A percentile compares a stretch with the other conserved stretches of the same genome.
Conservation (phyloP, 2,888 invertebrate genomes). For the Spisula solida region DNA sequence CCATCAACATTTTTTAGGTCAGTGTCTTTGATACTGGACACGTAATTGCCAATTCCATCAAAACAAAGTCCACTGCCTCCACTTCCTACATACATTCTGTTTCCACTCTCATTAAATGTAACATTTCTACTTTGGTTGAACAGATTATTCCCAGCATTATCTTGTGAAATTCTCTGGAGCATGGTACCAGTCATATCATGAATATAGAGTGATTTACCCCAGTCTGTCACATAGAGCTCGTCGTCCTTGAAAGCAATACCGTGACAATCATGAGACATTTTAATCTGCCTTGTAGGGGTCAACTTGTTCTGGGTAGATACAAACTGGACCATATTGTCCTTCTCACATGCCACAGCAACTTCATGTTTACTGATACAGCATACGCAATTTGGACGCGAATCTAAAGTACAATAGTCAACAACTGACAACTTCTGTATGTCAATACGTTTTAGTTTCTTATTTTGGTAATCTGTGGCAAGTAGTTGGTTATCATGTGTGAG, state of each 20-base stretch:
- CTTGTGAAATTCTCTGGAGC: background rate
- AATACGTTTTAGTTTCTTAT: constrained; percentile 28
- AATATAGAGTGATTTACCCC: background rate
- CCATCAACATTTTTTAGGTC: background rate
- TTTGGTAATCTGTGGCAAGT: background rate
- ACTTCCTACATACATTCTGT: background rate
- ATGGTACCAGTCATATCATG: constrained; percentile 29
- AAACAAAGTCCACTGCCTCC: background rate
- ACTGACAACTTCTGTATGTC: constrained; percentile 8
- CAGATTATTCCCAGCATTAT: constrained; percentile 17
- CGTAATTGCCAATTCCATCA: background rate
- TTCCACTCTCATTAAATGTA: background rate
- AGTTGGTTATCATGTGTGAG: constrained; percentile 20
- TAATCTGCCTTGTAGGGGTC: background rate
- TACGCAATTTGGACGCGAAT: background rate
- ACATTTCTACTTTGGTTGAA: background rate
- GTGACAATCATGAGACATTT: background rate
- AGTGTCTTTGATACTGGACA: background rate
- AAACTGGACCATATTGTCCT: constrained; percentile 1
- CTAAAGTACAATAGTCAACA: constrained; percentile 14
- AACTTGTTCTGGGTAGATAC: constrained; percentile 17
- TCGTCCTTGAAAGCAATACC: constrained; percentile 28
- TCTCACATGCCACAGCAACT: constrained; percentile 13
- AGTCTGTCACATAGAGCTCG: constrained; percentile 22
- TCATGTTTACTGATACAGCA: constrained; percentile 29